Percentiles rank a stretch among this genome's conserved stretches.
Evolutionary conservation across 1,140 invertebrate genomes (phyloP).

Genomic region (Zaprionus taronus): DNA sequence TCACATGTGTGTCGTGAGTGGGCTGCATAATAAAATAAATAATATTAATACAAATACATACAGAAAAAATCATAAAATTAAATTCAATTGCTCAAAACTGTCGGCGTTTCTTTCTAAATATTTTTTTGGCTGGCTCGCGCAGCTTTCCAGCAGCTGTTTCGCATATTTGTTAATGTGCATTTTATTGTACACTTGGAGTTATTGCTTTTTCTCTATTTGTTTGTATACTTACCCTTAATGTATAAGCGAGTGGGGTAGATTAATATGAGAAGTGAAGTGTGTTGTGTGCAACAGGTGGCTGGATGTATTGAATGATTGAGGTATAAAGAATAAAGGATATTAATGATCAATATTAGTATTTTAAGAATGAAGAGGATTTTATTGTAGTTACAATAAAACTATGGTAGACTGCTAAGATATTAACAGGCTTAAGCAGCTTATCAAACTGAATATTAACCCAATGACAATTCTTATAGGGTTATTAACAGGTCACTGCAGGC

Average conservation of each 20-base stretch:
- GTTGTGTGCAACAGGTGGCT: neutral
- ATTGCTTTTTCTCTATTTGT: constrained; percentile 2
- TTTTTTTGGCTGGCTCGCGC: constrained; percentile 39
- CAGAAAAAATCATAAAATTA: constrained; percentile 47
- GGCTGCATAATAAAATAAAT: constrained; percentile 40
- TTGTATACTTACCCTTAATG: constrained; percentile 1
- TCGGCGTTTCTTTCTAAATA: constrained; percentile 57
- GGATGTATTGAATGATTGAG: neutral
- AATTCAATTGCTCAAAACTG: constrained; percentile 49
- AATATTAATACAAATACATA: constrained; percentile 46
- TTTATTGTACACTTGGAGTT: constrained; percentile 58
- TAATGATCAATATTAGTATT: neutral
- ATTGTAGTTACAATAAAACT: too few species aligned
- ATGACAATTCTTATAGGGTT: too few species aligned
- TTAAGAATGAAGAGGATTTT: too few species aligned
- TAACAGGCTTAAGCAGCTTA: too few species aligned
- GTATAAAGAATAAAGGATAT: neutral
- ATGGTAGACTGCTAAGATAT: too few species aligned
- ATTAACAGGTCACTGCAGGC: too few species aligned
- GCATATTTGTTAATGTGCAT: constrained; percentile 70
- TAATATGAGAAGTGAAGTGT: neutral
- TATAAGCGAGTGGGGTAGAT: neutral
- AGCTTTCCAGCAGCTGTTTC: constrained; percentile 66
- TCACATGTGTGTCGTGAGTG: constrained; percentile 38
- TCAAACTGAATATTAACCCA: too few species aligned